Evolutionary conservation across 2,888 invertebrate species (phyloP), one percentile per base, ranked within the genome.

Genomic region (Calameuta filiformis): DNA sequence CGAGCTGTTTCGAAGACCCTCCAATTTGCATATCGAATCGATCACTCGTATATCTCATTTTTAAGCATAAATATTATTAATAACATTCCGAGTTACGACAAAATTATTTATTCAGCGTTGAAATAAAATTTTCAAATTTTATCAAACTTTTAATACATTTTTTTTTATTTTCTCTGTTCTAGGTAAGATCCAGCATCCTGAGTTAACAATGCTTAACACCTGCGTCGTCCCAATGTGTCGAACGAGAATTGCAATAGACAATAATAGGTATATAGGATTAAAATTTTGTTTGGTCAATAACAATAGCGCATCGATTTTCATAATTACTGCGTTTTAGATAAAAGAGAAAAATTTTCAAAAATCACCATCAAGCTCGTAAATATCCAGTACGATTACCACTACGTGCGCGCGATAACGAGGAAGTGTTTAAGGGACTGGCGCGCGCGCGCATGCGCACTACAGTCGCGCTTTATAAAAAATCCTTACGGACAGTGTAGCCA

Each of bases 131-230:
- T 0, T 56, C 23, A 0, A 15, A 77, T 79, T 71, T 30, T 69
- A 30, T 76, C 69, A 35, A 12, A 37, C 35, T 56, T 9, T 23
- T 56, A 23, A 56, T 23, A 9, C 0, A 9, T 9, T 23, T 75
- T 35, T 30, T 31, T 71, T 34, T 80, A 35, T 77, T 40, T 75
- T 79, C 80, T 80, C 40, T 84, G 86, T 87, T 87, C 11, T 81
- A 87, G 87, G 87, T 87, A 87, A 87, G 87, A 75, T 37, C 71
- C 69, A 76, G 56, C 56, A 23, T 23, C 23, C 56, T 56, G 15
- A 56, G 56, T 9, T 56, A 56, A 56, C 6, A 56, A 6, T 56
- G 56, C 56, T 56, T 56, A 56, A 56, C 56, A 23, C 56, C 2
- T 23, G 56, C 23, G 9, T 9, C 23, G 56, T 56, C 56, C 56